Base-by-base conservation (phyloP, 2,888 invertebrate genomes). In the Oxytorus armatus region DNA sequence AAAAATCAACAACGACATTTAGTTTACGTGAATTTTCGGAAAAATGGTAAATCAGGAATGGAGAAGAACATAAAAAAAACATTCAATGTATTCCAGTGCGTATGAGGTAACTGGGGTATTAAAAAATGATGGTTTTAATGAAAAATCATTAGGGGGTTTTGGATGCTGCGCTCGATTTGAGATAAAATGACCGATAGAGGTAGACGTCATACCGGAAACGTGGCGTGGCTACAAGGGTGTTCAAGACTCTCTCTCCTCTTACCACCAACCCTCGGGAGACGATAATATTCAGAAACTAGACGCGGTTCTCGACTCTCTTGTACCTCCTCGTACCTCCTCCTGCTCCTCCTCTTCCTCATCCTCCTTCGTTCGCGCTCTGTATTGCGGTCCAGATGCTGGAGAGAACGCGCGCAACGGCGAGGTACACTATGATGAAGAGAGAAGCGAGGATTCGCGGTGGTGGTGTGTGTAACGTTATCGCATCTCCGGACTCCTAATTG, bases 401-500 rank as follows among this genome's bases (percentile, higher is more conserved):
- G 39, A 65, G 53, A 39, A 36, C 33, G 14, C 70, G 39, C n/a
- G n/a, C n/a, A n/a, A 14, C 33, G 29, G 63, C 14, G 49, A 4
- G 3, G 51, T 57, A 59, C 36, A 25, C n/a, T n/a, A n/a, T n/a
- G 29, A 65, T 49, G 49, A 7, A 33, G 42, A 44, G n/a, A n/a
- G 53, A 29, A n/a, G n/a, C n/a, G n/a, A 14, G 44, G 53, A 55
- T 53, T n/a, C n/a, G 23, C 42, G 33, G 51, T 44, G n/a, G 68
- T n/a, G 3, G 23, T 51, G 47, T n/a, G 68, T 16, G 79, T 65
- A 49, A 74, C 74, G 79, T 79, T 79, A 79, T 79, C 79, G 79
- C 75, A 55, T 79, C 79, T 79, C 74, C 63, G 79, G 63, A 65
- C 63, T 69, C 69, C 75, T 79, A 79, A 79, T 79, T 75, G 79